Base-by-base conservation (phyloP, 2,888 invertebrate genomes). In the Hedychridium roseum region DNA sequence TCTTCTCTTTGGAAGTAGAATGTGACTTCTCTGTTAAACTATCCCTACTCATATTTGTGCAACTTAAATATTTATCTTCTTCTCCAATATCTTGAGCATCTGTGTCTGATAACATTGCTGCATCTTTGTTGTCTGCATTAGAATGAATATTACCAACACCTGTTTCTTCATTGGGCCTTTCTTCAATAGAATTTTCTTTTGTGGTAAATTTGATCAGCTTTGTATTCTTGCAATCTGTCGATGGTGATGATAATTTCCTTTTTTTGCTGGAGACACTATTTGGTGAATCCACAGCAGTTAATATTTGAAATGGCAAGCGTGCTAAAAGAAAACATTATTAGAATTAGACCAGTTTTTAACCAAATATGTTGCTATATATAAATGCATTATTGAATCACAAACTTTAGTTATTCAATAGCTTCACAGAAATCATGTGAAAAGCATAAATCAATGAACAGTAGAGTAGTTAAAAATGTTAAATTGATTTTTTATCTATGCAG, bases 301-400 rank as follows among this genome's bases (percentile, higher is more conserved):
- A 41, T 36, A 53, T 64, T 71, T 71, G 68, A 57, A 77, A 78
- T 21, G 78, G 69, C 23, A 77, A 43, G 38, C 67, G 71, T 12
- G 70, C 78, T 78, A 41, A 21, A 68, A 64, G 39, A 7, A 27
- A 30, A 35, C 15, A 34, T 28, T 26, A 30, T 37, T 17, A 30
- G 28, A 39, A 21, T 37, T 26, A 34, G n/a, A 32, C 6, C n/a
- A 11, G 7, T 27, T 44, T 26, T 16, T 21, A 14, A 37, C 34
- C n/a, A 37, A 6, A 18, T 36, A 15, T 41, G 27, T 11, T n/a
- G n/a, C n/a, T n/a, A 34, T 15, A 23, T 21, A 38, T 28, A 15
- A 20, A 35, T 9, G 2, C 11, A 14, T 7, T 17, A 18, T 17
- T 15, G 17, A 28, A 12, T 26, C n/a, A 44, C 9, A 16, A 42